Evolutionary conservation across 2,113 vertebrate species (phyloP), one percentile per base, ranked within the genome.

Genomic region (Heterotilapia buettikoferi): DNA sequence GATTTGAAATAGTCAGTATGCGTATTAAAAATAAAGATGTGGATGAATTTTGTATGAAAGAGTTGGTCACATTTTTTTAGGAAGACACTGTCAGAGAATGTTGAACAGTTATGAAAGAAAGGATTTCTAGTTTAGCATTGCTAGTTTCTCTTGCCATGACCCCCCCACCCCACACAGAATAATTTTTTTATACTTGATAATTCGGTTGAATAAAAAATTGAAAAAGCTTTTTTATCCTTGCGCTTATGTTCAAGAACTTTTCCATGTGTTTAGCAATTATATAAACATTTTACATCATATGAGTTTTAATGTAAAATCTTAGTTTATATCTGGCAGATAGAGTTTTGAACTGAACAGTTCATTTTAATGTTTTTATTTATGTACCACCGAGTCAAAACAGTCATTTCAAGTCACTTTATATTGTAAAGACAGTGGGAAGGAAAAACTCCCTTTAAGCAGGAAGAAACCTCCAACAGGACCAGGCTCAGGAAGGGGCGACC

Each of bases 161-260:
- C 29, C 29, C 1, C 1, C 12, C 4, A 1, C 36, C 18, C 8
- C 0, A 1, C 21, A 24, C 13, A 45, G 7, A 73, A 10, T 45
- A 16, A 9, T 3, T 14, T 16, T 45, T 18, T 45, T 33, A 45
- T 45, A 26, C 24, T 73, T 73, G 13, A 26, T 0, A 45, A 43
- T 73, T 45, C 10, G 3, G 5, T 16, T 73, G 40, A 73, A 43
- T 43, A 43, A 43, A 45, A 7, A 9, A 45, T 5, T 16, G 2
- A 68, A 68, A 68, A 40, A 14, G n/a, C 13, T 26, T 43, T 73
- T 47, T 29, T 5, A n/a, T 6, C 38, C 5, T 10, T 47, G 21
- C 9, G 3, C 2, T 43, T 73, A 73, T 1, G 12, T 73, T 73
- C 12, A 45, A 45, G 38, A 45, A 45, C 40, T 16, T 76, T 76